Conservation (phyloP, 2,797 vertebrate species). For the Sitta carolinensis region DNA sequence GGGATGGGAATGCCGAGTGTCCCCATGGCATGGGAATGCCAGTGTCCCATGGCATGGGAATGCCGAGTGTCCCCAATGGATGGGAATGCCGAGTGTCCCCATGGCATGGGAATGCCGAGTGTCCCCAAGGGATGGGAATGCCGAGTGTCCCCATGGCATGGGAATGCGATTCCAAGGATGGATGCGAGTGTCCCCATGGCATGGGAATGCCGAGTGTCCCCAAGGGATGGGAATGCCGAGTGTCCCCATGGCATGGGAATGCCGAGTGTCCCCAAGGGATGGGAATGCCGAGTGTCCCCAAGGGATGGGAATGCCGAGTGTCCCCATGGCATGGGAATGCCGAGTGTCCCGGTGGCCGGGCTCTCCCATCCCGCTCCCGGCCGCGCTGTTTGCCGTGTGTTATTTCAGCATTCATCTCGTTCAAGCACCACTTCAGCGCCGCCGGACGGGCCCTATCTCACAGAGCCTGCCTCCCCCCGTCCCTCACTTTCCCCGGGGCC, state of each 20-base stretch:
- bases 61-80: background rate
- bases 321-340: rapidly evolving
- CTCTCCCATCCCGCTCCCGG: background rate
- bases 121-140: background rate
- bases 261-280: rapidly evolving
- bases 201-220: background rate
- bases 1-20: rapidly evolving
- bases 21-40: background rate
- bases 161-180: too few relatives aligned
- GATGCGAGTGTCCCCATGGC: background rate
- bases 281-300: background rate
- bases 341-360: background rate
- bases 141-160: too few relatives aligned
- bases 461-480: background rate
- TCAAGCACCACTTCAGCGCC: background rate
- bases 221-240: rapidly evolving
- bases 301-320: rapidly evolving
- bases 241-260: background rate
- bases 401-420: constrained; percentile 41
- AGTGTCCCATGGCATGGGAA: background rate
- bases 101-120: rapidly evolving
- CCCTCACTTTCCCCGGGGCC: constrained; percentile 45
- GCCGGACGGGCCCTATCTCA: background rate
- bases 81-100: background rate
- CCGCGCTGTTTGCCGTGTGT: background rate